phyloP scores from a whole-genome alignment of 2,888 invertebrate species.

The Therioaphis trifolii region DNA sequence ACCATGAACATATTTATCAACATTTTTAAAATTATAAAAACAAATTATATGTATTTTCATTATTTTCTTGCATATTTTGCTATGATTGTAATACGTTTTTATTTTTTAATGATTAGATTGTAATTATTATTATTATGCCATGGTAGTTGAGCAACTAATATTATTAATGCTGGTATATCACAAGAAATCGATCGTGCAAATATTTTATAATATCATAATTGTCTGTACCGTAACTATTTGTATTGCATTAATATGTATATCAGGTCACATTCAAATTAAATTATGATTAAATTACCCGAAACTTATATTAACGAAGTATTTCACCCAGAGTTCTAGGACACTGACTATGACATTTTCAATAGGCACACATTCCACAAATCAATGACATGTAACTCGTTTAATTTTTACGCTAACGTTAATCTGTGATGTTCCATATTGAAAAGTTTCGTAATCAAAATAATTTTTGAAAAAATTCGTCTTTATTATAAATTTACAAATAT shows the following conservation, averaged over 20 bases:
- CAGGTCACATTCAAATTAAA: conserved; percentile 46
- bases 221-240: conserved; percentile 45
- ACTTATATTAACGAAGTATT: conserved; percentile 10
- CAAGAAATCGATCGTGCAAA: conserved; percentile 35
- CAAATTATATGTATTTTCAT: no score
- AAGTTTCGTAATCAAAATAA: background rate
- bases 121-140: conserved; percentile 19
- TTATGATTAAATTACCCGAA: conserved; percentile 54
- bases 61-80: background rate
- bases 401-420: background rate
- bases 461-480: no score
- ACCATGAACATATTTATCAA: no score
- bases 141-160: conserved; percentile 33
- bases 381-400: background rate
- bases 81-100: background rate
- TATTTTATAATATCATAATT: conserved; percentile 48
- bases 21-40: no score
- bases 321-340: conserved; percentile 34
- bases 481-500: no score
- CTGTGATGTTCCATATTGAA: background rate
- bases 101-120: background rate
- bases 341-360: background rate
- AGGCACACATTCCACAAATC: background rate
- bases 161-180: conserved; percentile 41
- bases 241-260: conserved; percentile 37